Evolutionary conservation across 2,888 invertebrate species (phyloP), one percentile per base, ranked within the genome.

Genomic region (Eupithecia tripunctaria): DNA sequence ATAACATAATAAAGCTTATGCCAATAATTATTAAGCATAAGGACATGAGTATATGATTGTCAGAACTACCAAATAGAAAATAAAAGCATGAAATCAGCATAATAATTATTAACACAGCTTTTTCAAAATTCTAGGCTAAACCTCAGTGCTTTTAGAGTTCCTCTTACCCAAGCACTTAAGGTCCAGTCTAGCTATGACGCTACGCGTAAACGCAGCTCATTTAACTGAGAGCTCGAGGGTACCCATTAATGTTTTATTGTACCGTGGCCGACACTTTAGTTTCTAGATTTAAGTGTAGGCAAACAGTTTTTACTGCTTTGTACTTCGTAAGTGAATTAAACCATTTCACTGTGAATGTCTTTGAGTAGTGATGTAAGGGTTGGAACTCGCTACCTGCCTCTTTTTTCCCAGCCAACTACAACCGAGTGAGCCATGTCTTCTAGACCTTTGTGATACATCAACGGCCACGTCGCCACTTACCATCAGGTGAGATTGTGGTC

Each of bases 191-290:
- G 21, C 51, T 51, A 51, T 4, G 18, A n/a, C n/a, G 0, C 59
- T 27, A 27, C 59, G 59, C 60, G 29, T 60, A 60, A 29, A 29
- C 18, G 5, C 2, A 6, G 27, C 60, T 60, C 29, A 60, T 60
- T 60, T 51, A 27, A 29, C 21, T 60, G 60, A 60, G 27, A 29
- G 27, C 18, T 29, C 15, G 14, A 59, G 59, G 59, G 59, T 27
- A 29, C 1, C 14, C 60, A 29, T 60, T 60, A 60, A 12, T 60
- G 60, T 29, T 29, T 60, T 60, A 59, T 59, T 59, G 59, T 27
- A 60, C 15, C 2, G 60, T 0, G 60, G 29, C 29, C 60, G 27
- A 60, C 60, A 27, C 18, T 60, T 60, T 8, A 60, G 12, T 60
- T 60, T 21, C 51, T 21, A 51, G 51, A 21, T 51, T 47, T 47